Evolutionary conservation across 1,140 invertebrate species (phyloP), one percentile per base, ranked within the genome.

Genomic region (Apocrypta bakeri): DNA sequence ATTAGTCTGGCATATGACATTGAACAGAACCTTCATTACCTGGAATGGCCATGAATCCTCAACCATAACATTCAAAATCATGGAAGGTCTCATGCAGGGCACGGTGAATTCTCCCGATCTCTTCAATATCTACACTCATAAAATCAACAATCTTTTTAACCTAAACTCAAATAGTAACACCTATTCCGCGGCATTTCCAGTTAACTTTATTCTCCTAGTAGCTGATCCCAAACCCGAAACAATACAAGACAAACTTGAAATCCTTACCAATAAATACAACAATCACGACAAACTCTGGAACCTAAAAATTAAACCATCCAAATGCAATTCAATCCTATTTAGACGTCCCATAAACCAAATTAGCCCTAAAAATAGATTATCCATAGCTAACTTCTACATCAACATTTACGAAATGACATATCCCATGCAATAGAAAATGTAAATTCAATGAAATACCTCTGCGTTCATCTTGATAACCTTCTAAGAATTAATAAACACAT

Each of bases 371-470:
- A n/a, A n/a, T n/a, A n/a, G n/a, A n/a, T n/a, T n/a, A n/a, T n/a
- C n/a, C n/a, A n/a, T n/a, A n/a, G n/a, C n/a, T n/a, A n/a, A n/a
- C n/a, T n/a, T n/a, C n/a, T n/a, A n/a, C n/a, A n/a, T n/a, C n/a
- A n/a, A n/a, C n/a, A n/a, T n/a, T n/a, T n/a, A n/a, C n/a, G n/a
- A n/a, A n/a, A n/a, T n/a, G n/a, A n/a, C n/a, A n/a, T n/a, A n/a
- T n/a, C n/a, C n/a, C n/a, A n/a, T n/a, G n/a, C n/a, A n/a, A n/a
- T n/a, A n/a, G n/a, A n/a, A n/a, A n/a, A n/a, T n/a, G n/a, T n/a
- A n/a, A n/a, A n/a, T n/a, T n/a, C n/a, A n/a, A n/a, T 56, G 0
- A 81, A 78, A 79, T 86, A 86, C 42, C 11, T 86, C n/a, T 82
- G 85, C 21, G 31, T 86, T 24, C 68, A 86, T 21, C 17, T 86